Conservation (phyloP, 2,888 invertebrate species). For the Sphaerophoria taeniata region DNA sequence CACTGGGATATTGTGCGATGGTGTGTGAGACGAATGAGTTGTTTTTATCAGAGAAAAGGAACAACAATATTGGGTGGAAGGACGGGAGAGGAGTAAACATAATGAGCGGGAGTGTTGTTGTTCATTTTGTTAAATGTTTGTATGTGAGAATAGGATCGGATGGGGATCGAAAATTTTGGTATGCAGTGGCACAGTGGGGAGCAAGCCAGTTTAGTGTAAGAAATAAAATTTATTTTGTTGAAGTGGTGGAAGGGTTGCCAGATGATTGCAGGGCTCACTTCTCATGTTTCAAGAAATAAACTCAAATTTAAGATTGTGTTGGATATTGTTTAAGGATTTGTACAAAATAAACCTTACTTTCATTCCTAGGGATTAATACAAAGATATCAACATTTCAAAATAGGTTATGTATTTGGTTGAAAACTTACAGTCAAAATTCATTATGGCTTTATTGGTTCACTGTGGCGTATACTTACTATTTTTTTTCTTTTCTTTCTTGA, state of each 20-base stretch:
- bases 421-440: no score
- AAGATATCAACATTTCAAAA: no score
- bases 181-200: slow-evolving; percentile 14
- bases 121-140: slow-evolving; percentile 20
- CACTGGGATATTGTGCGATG: slow-evolving; percentile 21
- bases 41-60: slow-evolving; percentile 55
- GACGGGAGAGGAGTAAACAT: slow-evolving; percentile 35
- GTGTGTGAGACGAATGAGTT: slow-evolving; percentile 59
- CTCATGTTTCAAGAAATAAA: no score
- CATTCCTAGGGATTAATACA: no score
- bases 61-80: slow-evolving; percentile 42
- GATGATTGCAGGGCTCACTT: no score
- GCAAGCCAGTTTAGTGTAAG: not conserved
- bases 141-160: not conserved
- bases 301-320: no score
- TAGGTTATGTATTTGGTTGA: no score
- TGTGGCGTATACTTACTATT: slow-evolving; percentile 1
- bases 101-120: slow-evolving; percentile 29
- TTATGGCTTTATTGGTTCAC: not conserved
- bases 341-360: no score
- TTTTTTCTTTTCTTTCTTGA: not conserved
- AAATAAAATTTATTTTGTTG: slow-evolving; percentile 10
- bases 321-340: no score
- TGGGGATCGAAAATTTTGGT: slow-evolving; percentile 16
- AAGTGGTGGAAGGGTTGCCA: not conserved